Evolutionary conservation across 2,888 invertebrate genomes (phyloP), one percentile per base, ranked within the genome.

Genomic region (Dorcus hopei): DNA sequence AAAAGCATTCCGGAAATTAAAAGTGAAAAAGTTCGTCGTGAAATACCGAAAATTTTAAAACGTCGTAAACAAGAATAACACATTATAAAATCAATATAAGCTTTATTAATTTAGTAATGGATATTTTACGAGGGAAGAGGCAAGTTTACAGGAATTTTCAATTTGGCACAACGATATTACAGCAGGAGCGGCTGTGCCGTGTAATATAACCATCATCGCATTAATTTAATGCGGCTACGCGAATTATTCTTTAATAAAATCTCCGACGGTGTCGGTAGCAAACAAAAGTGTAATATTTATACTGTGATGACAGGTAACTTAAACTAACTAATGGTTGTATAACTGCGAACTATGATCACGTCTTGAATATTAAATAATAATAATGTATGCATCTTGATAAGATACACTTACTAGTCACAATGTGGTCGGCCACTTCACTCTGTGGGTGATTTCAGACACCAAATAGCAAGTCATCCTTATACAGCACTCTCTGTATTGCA

Each of bases 71-170:
- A 61, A 61, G 59, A 62, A 62, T 60, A 62, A 63, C 65, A 65
- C 62, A 67, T 66, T 66, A 65, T 58, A 63, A 62, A 67, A 65
- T 65, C 68, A 64, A 68, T 69, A 66, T 64, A 58, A 58, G 65
- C 64, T 68, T 72, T 74, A 74, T 74, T 73, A 74, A 74, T 74
- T 73, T 71, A 65, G 68, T 74, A 74, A 74, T 74, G 74, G 73
- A 70, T 70, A 70, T 73, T 74, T 70, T 65, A 73, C 63, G 72
- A 71, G 71, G 70, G 71, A 67, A 65, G 57, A 69, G 70, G 64
- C 68, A 67, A 69, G 66, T 72, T 68, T 71, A 73, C 73, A 72
- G 71, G 72, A 72, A 73, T 74, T 74, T 74, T 74, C 74, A 74
- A 74, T 74, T 74, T 74, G 69, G 68, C 63, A 58, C 54, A 41